These are phyloP conservation scores for Ornithoptera priamus DNA, from an alignment of 2,888 invertebrate genomes.

Conservation along the genomic window DNA sequence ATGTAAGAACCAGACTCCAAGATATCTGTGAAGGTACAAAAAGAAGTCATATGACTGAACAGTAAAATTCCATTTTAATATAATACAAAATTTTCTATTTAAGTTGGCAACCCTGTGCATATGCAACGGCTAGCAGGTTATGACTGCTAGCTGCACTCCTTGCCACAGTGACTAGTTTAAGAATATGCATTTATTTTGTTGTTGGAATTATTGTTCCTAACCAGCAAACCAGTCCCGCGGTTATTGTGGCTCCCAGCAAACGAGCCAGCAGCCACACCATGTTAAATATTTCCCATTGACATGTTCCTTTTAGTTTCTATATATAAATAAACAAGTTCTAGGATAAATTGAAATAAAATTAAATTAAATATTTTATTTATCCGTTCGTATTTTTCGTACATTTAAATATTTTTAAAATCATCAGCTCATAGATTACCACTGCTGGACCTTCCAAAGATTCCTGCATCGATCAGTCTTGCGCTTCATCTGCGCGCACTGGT, in stretches of 20 bases:
- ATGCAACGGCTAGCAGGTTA: constrained; percentile 46
- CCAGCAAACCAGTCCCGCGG: constrained; percentile 3
- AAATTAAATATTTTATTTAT: background rate
- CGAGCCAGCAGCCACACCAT: background rate
- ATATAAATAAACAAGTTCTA: constrained; percentile 4
- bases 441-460: too few species aligned
- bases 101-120: constrained; percentile 30
- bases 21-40: too few species aligned
- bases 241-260: constrained; percentile 10
- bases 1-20: too few species aligned
- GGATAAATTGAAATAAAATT: background rate
- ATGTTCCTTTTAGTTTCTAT: too few species aligned
- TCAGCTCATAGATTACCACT: too few species aligned
- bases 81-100: background rate
- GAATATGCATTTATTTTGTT: constrained; percentile 5
- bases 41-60: too few species aligned
- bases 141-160: constrained; percentile 45
- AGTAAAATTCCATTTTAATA: too few species aligned
- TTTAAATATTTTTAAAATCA: too few species aligned
- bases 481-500: too few species aligned
- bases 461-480: too few species aligned
- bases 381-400: background rate
- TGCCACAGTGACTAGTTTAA: constrained; percentile 6
- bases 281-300: background rate
- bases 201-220: background rate